Percentiles rank a stretch among this genome's conserved stretches.
Evolutionary conservation across 1,140 invertebrate genomes (phyloP).

Genomic region (Pomacea maculata): DNA sequence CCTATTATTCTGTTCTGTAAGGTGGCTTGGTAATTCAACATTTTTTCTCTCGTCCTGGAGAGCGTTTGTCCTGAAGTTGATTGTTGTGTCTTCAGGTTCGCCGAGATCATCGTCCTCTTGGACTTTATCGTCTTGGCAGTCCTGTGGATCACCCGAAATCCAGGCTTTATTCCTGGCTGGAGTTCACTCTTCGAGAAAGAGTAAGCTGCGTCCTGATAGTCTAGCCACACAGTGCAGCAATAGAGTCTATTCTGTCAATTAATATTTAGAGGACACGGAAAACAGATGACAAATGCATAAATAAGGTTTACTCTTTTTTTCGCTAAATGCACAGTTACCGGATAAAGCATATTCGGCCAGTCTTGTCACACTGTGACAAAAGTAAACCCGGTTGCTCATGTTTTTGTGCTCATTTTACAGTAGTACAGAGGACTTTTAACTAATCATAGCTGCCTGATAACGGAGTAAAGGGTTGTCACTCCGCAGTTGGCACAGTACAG

Average conservation of each 20-base stretch:
- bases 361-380: background rate
- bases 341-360: background rate
- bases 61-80: too few relatives aligned
- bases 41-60: too few relatives aligned
- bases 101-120: constrained; percentile 78
- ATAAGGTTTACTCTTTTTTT: background rate
- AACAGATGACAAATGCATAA: background rate
- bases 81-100: constrained; percentile 64
- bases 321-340: background rate
- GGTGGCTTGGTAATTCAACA: too few relatives aligned
- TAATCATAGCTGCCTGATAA: too few relatives aligned
- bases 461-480: too few relatives aligned
- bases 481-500: too few relatives aligned
- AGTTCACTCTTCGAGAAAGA: constrained; percentile 56
- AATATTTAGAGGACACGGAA: background rate
- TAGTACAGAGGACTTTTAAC: too few relatives aligned
- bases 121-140: constrained; percentile 84
- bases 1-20: too few relatives aligned
- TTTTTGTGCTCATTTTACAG: too few relatives aligned
- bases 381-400: too few relatives aligned
- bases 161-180: constrained; percentile 85
- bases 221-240: too few relatives aligned
- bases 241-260: background rate
- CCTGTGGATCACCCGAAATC: constrained; percentile 89
- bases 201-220: constrained; percentile 26